Evolutionary conservation across 2,113 vertebrate species (phyloP).

Genomic region (Cygnus atratus): DNA sequence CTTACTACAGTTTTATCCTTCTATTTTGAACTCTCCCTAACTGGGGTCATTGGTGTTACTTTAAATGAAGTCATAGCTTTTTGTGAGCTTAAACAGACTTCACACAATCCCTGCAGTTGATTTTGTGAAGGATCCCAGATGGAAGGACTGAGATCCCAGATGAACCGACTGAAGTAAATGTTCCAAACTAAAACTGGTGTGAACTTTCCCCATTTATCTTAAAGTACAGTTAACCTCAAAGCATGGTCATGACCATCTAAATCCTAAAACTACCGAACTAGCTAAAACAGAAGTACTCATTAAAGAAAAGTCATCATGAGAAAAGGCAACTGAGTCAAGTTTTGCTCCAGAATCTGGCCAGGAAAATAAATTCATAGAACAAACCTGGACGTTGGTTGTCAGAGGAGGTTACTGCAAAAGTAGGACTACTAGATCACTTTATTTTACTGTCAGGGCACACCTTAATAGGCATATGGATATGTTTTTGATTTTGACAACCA

Average conservation of each 20-base stretch:
- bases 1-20: neutral
- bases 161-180: neutral
- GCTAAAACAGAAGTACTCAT: constrained; percentile 59
- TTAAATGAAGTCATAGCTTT: neutral
- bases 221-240: constrained; percentile 63
- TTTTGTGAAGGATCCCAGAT: neutral
- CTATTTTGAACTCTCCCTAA: neutral
- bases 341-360: constrained; percentile 2
- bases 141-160: constrained; percentile 13
- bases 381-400: neutral
- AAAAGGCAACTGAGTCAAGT: constrained; percentile 57
- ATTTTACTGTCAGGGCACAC: neutral
- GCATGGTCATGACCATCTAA: constrained; percentile 41
- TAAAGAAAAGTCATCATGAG: constrained; percentile 24
- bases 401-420: neutral
- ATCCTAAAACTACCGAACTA: constrained; percentile 63
- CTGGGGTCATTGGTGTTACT: neutral
- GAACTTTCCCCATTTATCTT: constrained; percentile 59
- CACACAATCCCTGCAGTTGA: neutral
- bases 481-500: neutral
- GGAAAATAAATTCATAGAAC: constrained; percentile 38
- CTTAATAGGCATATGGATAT: neutral
- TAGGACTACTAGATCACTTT: neutral
- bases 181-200: neutral
- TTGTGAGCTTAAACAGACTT: neutral